Base-by-base conservation (phyloP, 2,888 invertebrate species). In the Calameuta filiformis region DNA sequence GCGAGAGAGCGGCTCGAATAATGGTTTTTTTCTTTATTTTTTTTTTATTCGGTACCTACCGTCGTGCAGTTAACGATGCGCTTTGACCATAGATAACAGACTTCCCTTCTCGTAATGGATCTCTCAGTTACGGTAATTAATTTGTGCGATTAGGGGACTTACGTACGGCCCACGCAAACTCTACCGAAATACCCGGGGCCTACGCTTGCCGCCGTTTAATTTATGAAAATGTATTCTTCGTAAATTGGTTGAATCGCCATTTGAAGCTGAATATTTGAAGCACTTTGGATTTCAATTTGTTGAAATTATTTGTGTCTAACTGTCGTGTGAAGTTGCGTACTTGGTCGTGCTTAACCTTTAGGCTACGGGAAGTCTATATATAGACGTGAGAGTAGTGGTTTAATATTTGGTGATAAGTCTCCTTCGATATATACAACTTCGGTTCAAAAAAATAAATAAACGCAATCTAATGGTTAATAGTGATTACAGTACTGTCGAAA, bases 41-140 rank as follows among this genome's bases (percentile, higher is more conserved):
- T 56, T 40, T 56, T 23, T 56, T 6, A 56, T 23, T 9, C 23
- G 23, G 23, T 23, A 56, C 9, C 9, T 9, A 56, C 56, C 15
- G 23, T 23, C 9, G 23, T 56, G 71, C 34, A 31, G 31, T 71
- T 71, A 71, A 34, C 33, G 71, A 71, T 71, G 31, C 71, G 31
- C 31, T 31, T 71, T 23, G 71, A 15, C 71, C 71, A 71, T 71
- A 33, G 71, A 71, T 15, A 33, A 33, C 12, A 71, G 31, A 34
- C 33, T 34, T 71, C 76, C 77, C 76, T 77, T 79, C 82, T 56
- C 23, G 69, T 86, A 88, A 87, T 87, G 86, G 84, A 83, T 86
- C 85, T 84, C 84, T 87, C 86, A 87, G 88, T 89, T 87, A 86
- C 75, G 81, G 81, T 84, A 86, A 86, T 86, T 86, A 81, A 84